These are phyloP conservation scores for Andrena trimmerana DNA, from an alignment of 2,888 invertebrate species.

Conservation along the genomic window DNA sequence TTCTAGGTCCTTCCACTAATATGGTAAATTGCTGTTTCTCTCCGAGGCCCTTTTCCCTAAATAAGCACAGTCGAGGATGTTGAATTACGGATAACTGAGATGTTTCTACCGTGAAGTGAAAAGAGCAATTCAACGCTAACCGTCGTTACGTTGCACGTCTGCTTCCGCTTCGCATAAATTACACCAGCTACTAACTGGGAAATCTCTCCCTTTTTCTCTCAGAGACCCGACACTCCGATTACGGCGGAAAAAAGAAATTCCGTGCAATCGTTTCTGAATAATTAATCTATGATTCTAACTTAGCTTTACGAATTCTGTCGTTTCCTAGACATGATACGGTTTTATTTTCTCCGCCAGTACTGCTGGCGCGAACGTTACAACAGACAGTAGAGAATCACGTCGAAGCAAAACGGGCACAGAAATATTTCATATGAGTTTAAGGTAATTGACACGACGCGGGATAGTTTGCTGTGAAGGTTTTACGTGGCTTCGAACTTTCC, in stretches of 20 bases:
- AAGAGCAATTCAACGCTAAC: conserved; percentile 63
- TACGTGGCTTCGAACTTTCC: conserved; percentile 9
- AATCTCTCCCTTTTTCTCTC: not conserved
- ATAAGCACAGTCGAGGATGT: not conserved
- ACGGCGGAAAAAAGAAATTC: not conserved
- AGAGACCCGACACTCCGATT: not conserved
- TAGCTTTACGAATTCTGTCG: not conserved
- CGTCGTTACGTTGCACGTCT: conserved; percentile 69
- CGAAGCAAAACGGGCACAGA: conserved; percentile 89
- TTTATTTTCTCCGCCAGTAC: conserved; percentile 78
- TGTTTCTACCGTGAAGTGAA: conserved; percentile 43
- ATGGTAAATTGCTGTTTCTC: conserved; percentile 73
- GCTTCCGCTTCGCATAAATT: conserved; percentile 72
- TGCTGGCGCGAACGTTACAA: conserved; percentile 75
- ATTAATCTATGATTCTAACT: not conserved
- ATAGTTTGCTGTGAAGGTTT: conserved; percentile 68
- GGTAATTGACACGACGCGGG: conserved; percentile 85
- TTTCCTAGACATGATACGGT: conserved; percentile 51
- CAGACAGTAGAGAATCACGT: conserved; percentile 80
- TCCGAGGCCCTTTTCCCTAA: conserved; percentile 1
- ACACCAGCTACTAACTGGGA: conserved; percentile 21
- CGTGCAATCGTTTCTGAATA: not conserved
- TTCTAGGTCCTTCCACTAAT: conserved; percentile 73
- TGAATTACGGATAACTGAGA: not conserved
- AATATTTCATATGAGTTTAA: conserved; percentile 92